phyloP scores from a whole-genome alignment of 2,888 invertebrate species.

The Meghimatium bilineatum region DNA sequence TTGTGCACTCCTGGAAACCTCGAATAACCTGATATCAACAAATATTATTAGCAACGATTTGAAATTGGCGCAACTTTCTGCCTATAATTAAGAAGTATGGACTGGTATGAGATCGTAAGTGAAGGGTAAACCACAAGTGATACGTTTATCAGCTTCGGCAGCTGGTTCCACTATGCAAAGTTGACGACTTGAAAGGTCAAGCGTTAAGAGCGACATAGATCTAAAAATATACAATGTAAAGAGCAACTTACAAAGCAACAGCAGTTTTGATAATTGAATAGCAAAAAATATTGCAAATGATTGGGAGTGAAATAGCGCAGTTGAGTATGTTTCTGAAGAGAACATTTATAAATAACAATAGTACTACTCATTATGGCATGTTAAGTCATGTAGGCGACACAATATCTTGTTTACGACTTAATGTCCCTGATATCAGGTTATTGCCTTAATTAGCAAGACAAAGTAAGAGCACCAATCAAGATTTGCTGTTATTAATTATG shows the following conservation, averaged over 20 bases:
- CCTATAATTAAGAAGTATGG: not conserved
- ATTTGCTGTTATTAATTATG: not conserved
- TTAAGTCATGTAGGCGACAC: not conserved
- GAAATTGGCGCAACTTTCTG: not conserved
- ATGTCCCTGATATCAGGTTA: not conserved
- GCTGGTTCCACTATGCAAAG: not conserved
- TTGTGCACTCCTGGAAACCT: not conserved
- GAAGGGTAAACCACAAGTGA: not conserved
- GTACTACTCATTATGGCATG: not conserved
- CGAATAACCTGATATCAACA: not conserved
- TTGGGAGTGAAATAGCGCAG: not conserved
- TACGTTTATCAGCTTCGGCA: not conserved
- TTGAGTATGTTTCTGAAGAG: not conserved
- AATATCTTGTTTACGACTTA: not conserved
- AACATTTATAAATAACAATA: not conserved
- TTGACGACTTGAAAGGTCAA: slow-evolving; percentile 1
- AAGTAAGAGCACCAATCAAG: not conserved
- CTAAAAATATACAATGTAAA: slow-evolving; percentile 15
- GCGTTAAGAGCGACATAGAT: not conserved
- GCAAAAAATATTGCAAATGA: slow-evolving; percentile 6
- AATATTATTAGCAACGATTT: not conserved
- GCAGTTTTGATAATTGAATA: not conserved
- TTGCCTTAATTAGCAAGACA: slow-evolving; percentile 23
- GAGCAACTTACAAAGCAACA: not conserved
- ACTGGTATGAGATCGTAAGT: not conserved